phyloP scores from a whole-genome alignment of 2,797 vertebrate genomes.

The Enteromius radiatus region DNA sequence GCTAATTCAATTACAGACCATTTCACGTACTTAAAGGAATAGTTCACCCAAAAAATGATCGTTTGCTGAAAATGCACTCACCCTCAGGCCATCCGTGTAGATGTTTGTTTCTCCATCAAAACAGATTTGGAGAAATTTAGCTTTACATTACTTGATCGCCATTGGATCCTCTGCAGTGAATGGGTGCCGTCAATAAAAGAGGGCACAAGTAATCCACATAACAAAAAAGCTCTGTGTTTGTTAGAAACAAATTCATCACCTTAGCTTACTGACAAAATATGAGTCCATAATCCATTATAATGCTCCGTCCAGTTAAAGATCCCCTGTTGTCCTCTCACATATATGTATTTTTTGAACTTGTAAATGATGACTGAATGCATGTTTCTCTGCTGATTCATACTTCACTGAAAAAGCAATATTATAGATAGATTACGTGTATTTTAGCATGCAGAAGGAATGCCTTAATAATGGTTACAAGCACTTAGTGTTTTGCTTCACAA shows the following conservation, averaged over 20 bases:
- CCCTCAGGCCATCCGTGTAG: background rate
- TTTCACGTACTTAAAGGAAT: background rate
- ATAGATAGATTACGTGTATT: background rate
- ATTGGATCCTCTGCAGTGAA: background rate
- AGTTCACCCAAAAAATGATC: background rate
- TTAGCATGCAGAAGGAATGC: background rate
- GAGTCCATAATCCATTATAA: background rate
- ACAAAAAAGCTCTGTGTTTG: background rate
- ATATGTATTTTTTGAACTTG: background rate
- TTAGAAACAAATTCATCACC: background rate
- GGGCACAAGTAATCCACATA: background rate
- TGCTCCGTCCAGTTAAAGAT: background rate
- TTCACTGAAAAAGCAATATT: background rate
- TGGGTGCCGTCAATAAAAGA: background rate
- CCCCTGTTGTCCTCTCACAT: background rate
- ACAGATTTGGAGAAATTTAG: background rate
- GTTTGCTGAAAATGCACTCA: background rate
- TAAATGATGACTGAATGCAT: background rate
- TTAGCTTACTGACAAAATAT: background rate
- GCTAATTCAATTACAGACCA: constrained; percentile 2
- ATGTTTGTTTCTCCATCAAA: background rate
- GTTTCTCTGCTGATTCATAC: background rate
- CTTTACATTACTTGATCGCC: background rate
- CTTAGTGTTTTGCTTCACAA: background rate
- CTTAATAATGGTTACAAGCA: background rate